These are phyloP conservation scores for Troglohyphantes excavatus DNA, from an alignment of 2,888 invertebrate species.

Conservation along the genomic window DNA sequence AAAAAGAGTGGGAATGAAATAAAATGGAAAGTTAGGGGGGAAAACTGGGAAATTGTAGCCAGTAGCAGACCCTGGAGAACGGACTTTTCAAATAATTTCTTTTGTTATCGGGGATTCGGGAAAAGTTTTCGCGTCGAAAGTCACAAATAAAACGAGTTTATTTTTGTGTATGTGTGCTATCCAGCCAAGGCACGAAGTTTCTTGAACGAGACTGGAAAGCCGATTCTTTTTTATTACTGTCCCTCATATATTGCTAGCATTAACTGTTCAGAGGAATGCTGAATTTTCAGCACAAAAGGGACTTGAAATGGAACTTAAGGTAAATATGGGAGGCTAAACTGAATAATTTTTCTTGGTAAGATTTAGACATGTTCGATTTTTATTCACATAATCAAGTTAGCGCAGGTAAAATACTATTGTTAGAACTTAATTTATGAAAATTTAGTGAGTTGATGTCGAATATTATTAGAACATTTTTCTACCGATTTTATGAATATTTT, in stretches of 20 bases:
- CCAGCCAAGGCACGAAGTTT: slow-evolving; percentile 33
- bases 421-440: too few relatives aligned
- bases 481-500: too few relatives aligned
- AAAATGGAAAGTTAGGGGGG: slow-evolving; percentile 18
- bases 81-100: neutral
- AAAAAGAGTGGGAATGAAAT: slow-evolving; percentile 20
- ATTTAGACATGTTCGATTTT: too few relatives aligned
- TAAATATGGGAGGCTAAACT: too few relatives aligned
- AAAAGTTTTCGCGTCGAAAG: slow-evolving; percentile 34
- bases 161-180: slow-evolving; percentile 15
- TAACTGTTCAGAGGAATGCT: too few relatives aligned
- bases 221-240: slow-evolving; percentile 5
- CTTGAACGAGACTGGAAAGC: slow-evolving; percentile 9
- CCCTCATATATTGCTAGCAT: neutral
- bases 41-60: slow-evolving; percentile 22
- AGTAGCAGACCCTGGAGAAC: slow-evolving; percentile 37
- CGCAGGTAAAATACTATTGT: too few relatives aligned
- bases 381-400: too few relatives aligned
- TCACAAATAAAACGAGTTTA: slow-evolving; percentile 41
- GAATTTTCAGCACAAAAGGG: too few relatives aligned
- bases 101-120: slow-evolving; percentile 3
- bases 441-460: too few relatives aligned
- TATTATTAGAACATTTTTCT: too few relatives aligned
- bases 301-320: too few relatives aligned
- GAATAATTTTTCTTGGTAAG: too few relatives aligned